Evolutionary conservation across 64 coral and sea anemone genomes (phyloP), one percentile per base, ranked within the genome.

Genomic region (Montipora cactus): DNA sequence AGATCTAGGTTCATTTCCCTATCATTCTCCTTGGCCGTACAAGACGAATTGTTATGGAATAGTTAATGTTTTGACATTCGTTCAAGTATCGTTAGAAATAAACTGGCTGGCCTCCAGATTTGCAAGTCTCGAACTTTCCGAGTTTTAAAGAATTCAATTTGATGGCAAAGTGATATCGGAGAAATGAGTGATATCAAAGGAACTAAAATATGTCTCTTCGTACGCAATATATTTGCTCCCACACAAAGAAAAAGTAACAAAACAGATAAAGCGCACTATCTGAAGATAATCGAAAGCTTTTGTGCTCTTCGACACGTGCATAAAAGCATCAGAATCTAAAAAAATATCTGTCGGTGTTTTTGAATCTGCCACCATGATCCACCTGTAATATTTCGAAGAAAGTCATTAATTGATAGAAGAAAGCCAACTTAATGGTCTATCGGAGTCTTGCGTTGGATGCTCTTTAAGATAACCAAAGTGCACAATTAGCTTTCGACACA

Each of bases 311-410:
- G 6, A 19, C 7, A 61, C 15, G 2, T 48, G 5, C 1, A 44
- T 49, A 47, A 84, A 67, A 16, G 44, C 8, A 49, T 49, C 9
- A 10, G 15, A 45, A 45, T 64, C 16, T 44, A 4, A 84, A 37
- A 37, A 15, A 69, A 84, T 69, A 19, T 16, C 37, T 84, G 61
- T 48, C 81, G 81, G 81, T 69, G 64, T 84, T 84, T 48, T n/a
- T 66, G 21, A 83, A 66, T 67, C 81, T 67, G 18, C 82, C 82
- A 48, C 82, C 66, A 47, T 48, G 47, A 48, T 71, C 82, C 82
- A 86, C 82, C 82, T 86, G 82, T 37, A 50, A 8, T 64, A 16
- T 64, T 12, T 55, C 6, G 52, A 3, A 55, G 52, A 55, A 55
- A 1, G 9, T 55, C 14, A 64, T 64, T 64, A 3, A 12, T 5